A percentile compares a stretch with the other conserved stretches of the same genome.
Evolutionary conservation across 2,113 vertebrate species (phyloP).

Genomic region (Pholis gunnellus): DNA sequence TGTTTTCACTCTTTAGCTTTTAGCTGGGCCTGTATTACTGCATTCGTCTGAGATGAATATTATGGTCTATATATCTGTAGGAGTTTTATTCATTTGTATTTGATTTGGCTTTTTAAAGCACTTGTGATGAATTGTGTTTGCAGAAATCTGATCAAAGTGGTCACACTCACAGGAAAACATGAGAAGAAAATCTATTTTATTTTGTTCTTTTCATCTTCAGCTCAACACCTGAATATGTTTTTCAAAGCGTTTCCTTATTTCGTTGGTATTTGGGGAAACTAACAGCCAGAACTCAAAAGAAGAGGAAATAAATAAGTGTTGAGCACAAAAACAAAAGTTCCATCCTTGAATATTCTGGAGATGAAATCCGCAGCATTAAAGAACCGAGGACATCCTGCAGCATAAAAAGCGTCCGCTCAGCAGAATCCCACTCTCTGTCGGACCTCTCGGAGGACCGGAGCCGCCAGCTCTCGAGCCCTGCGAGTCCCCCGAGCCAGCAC

Average conservation of each 20-base stretch:
- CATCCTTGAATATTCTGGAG: background rate
- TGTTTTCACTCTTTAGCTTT: no score
- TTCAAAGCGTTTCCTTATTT: background rate
- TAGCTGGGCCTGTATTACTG: no score
- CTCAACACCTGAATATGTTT: background rate
- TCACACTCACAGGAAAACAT: background rate
- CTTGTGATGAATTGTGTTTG: background rate
- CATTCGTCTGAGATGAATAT: no score
- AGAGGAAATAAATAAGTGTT: background rate
- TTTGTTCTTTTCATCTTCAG: no score
- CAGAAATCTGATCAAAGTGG: background rate
- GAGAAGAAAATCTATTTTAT: no score
- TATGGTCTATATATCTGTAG: no score
- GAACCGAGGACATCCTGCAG: background rate
- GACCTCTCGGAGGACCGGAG: constrained; percentile 87
- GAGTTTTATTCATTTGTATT: no score
- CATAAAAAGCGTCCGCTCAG: constrained; percentile 66
- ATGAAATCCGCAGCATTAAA: background rate
- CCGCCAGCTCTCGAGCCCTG: constrained; percentile 88
- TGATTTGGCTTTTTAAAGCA: no score
- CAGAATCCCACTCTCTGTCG: constrained; percentile 89
- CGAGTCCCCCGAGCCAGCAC: constrained; percentile 85
- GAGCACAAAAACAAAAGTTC: background rate
- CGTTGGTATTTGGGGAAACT: background rate
- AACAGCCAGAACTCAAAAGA: background rate